A percentile compares a stretch with the other conserved stretches of the same genome.
phyloP scores from a whole-genome alignment of 1,140 invertebrate species.

The Pseudomyrmex sp. region DNA sequence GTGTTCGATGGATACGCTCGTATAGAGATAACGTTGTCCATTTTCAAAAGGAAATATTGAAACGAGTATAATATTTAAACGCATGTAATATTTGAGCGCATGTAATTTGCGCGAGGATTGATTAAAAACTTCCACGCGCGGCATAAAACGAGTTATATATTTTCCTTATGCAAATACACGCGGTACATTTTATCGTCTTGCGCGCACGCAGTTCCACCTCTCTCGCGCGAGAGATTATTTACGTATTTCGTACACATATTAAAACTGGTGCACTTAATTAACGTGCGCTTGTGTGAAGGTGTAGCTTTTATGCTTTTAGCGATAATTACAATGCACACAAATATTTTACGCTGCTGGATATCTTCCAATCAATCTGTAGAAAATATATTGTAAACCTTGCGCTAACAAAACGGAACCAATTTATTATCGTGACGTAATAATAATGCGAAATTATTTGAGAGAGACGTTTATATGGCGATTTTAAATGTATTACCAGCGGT shows the following conservation, averaged over 20 bases:
- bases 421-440: conserved; percentile 18
- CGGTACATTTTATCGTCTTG: background rate
- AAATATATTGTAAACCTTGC: background rate
- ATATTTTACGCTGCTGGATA: conserved; percentile 3
- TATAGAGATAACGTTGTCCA: background rate
- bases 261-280: background rate
- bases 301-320: conserved; percentile 11
- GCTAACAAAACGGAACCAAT: background rate
- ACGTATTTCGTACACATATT: background rate
- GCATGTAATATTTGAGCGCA: conserved; percentile 24
- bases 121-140: conserved; percentile 12
- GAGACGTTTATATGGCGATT: background rate
- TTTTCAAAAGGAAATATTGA: conserved; percentile 35
- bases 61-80: conserved; percentile 42
- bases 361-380: conserved; percentile 25
- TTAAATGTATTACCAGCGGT: background rate
- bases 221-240: background rate
- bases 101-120: background rate
- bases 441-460: conserved; percentile 9
- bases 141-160: conserved; percentile 16
- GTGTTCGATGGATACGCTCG: background rate
- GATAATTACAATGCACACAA: conserved; percentile 2
- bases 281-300: background rate
- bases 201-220: background rate
- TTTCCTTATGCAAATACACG: conserved; percentile 23